phyloP scores from a whole-genome alignment of 2,797 vertebrate species.

The Esox masquinongy region DNA sequence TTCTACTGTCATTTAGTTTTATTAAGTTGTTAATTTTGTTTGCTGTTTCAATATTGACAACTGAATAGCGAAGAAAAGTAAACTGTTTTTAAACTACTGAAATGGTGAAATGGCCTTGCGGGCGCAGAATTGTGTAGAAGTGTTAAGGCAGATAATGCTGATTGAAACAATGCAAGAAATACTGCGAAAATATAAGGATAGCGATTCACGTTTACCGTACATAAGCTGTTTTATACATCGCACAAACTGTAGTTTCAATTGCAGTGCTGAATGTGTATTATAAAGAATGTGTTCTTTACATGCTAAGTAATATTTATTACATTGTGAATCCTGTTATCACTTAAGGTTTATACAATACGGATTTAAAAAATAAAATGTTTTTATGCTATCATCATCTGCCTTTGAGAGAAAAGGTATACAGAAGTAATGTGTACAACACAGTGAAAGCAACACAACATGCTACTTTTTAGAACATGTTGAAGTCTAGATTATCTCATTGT shows the following conservation, averaged over 20 bases:
- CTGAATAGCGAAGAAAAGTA: slow-evolving; percentile 22
- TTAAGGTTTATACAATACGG: slow-evolving; percentile 27
- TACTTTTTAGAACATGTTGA: too few species aligned
- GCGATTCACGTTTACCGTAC: slow-evolving; percentile 55
- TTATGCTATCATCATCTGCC: neutral
- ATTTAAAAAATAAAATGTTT: slow-evolving; percentile 17
- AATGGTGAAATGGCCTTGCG: slow-evolving; percentile 51
- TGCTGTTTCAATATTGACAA: slow-evolving; percentile 36
- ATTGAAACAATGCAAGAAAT: slow-evolving; percentile 29
- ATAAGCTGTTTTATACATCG: slow-evolving; percentile 48
- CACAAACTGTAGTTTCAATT: slow-evolving; percentile 30
- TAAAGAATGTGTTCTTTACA: slow-evolving; percentile 42
- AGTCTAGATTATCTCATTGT: too few species aligned
- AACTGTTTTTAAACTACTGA: slow-evolving; percentile 41
- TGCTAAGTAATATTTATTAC: slow-evolving; percentile 41
- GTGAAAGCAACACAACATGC: too few species aligned
- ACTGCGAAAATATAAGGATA: slow-evolving; percentile 46
- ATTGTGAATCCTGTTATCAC: slow-evolving; percentile 47
- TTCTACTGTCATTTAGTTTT: neutral
- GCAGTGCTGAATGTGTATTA: slow-evolving; percentile 33
- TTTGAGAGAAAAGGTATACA: neutral
- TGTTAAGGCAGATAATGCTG: slow-evolving; percentile 50
- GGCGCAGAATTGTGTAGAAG: slow-evolving; percentile 51
- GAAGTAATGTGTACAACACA: neutral
- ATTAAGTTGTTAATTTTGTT: slow-evolving; percentile 7